phyloP scores from a whole-genome alignment of 2,888 invertebrate genomes.

The Drosophila fulvimacula region DNA sequence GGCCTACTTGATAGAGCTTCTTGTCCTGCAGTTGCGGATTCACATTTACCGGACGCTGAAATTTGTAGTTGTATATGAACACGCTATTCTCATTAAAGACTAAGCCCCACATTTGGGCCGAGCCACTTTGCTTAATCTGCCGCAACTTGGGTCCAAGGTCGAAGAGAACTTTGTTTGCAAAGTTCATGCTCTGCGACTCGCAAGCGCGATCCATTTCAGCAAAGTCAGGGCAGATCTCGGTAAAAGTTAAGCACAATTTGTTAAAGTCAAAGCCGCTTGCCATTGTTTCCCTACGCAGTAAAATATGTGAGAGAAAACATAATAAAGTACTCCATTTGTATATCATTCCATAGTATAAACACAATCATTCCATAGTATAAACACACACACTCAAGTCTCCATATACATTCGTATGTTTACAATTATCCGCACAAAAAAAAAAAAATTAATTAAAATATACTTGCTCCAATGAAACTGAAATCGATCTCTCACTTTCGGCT shows the following conservation, averaged over 20 bases:
- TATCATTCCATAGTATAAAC: background rate
- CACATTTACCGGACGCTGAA: slow-evolving; percentile 42
- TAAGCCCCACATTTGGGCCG: slow-evolving; percentile 55
- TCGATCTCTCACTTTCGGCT: slow-evolving; percentile 2
- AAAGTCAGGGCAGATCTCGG: slow-evolving; percentile 62
- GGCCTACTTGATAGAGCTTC: slow-evolving; percentile 60
- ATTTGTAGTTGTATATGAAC: slow-evolving; percentile 48
- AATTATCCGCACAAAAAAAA: background rate
- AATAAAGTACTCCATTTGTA: background rate
- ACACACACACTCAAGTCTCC: too few relatives aligned
- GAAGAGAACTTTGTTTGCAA: slow-evolving; percentile 60
- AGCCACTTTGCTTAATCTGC: slow-evolving; percentile 43
- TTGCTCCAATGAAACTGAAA: background rate
- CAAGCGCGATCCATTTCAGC: background rate
- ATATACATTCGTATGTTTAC: background rate
- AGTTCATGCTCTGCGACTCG: slow-evolving; percentile 49
- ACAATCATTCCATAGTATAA: too few relatives aligned
- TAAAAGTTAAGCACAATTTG: slow-evolving; percentile 34
- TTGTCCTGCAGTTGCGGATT: slow-evolving; percentile 49
- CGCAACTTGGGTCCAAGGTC: slow-evolving; percentile 54
- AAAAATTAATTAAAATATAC: slow-evolving; percentile 1
- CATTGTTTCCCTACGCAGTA: slow-evolving; percentile 17
- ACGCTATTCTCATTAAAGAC: slow-evolving; percentile 43
- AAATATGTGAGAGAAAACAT: background rate
- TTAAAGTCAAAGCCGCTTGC: slow-evolving; percentile 27